Base-by-base conservation (phyloP, 2,888 invertebrate genomes). In the Diaphora mendica region DNA sequence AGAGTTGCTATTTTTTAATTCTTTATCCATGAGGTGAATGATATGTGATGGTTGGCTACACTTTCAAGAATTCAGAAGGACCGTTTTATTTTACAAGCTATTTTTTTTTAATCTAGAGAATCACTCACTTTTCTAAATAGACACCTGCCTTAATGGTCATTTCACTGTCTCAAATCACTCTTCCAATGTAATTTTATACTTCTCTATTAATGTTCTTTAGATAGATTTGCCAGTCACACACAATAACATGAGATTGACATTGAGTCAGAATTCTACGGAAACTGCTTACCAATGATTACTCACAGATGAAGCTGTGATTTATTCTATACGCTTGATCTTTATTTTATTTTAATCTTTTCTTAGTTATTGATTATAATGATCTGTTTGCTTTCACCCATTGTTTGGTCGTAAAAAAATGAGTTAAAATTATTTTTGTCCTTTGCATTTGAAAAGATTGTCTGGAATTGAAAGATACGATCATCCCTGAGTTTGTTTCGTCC, bases 221-320 rank as follows among this genome's bases (percentile, higher is more conserved):
- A 30, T 26, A 30, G 15, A 30, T 62, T 62, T 2, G 17, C 30
- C 30, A 62, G 17, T 62, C 30, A 62, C 62, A 62, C 30, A 64
- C 64, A 72, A 64, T 48, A 72, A 72, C 68, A 72, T 48, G 39
- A 74, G 44, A 64, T 72, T 78, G 75, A 69, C 66, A 70, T 75
- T 84, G 84, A 83, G 70, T 83, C 84, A 82, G 80, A 77, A 68
- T 81, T 78, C 73, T 69, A 17, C 39, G 67, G 67, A 79, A 76
- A 76, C 55, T 76, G 74, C 73, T 75, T 72, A 78, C 77, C 72
- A 35, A 66, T 67, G 75, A 79, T 85, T 86, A 83, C 77, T 86
- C 84, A 86, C 67, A 71, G 67, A 78, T 74, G 82, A 82, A 78
- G 68, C 76, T 72, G 71, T 74, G 77, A 69, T 39, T n/a, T 17